Evolutionary conservation across 2,888 invertebrate genomes (phyloP).

Genomic region (Cepaea hortensis): DNA sequence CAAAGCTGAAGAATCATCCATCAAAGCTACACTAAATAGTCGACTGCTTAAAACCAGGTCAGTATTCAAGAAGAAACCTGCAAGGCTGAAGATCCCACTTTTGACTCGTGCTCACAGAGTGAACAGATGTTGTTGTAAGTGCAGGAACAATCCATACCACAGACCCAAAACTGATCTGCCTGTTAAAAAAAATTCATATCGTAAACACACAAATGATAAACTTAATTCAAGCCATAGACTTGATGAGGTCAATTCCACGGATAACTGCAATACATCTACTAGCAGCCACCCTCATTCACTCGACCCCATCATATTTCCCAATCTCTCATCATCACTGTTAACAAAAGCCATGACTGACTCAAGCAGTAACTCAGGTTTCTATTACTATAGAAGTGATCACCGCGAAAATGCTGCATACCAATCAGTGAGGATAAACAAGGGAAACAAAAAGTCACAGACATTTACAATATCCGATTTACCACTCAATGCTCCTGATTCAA

Average conservation of each 20-base stretch:
- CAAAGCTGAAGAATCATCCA: not conserved
- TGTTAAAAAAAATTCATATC: not conserved
- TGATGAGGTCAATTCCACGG: not conserved
- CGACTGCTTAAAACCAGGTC: not conserved
- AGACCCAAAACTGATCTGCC: not conserved
- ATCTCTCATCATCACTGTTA: not conserved
- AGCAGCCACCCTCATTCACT: not conserved
- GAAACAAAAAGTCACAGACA: not conserved
- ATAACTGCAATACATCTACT: not conserved
- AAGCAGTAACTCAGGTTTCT: slow-evolving; percentile 12
- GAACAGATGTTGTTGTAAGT: not conserved
- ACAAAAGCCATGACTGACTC: not conserved
- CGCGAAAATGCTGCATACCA: slow-evolving; percentile 27
- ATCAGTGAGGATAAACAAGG: slow-evolving; percentile 17
- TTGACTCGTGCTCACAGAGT: not conserved
- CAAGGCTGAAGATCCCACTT: not conserved
- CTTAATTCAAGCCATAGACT: not conserved
- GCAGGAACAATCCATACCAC: not conserved
- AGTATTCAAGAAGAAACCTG: not conserved
- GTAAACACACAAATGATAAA: not conserved
- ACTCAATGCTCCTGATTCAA: not conserved
- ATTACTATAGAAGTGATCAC: slow-evolving; percentile 22
- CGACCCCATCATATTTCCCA: not conserved
- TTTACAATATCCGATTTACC: slow-evolving; percentile 29
- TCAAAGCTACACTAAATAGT: not conserved